Conservation (phyloP, 1,140 invertebrate genomes). For the Rhopalosiphum maidis region DNA sequence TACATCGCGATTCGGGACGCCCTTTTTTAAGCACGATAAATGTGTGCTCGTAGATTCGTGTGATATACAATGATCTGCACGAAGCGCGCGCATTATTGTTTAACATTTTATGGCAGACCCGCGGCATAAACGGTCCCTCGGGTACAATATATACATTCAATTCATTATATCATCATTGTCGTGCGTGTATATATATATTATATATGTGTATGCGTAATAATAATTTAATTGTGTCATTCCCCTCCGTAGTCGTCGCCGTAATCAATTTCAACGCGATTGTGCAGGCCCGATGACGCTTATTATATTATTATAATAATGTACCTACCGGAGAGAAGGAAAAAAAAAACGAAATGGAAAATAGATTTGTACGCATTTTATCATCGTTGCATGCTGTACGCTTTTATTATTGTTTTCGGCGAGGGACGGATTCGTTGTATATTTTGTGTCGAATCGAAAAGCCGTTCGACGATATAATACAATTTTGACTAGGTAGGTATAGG, state of each 20-base stretch:
- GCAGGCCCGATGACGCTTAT: background rate
- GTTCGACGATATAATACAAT: too few species aligned
- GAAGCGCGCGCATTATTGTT: background rate
- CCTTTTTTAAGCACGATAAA: background rate
- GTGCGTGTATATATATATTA: too few species aligned
- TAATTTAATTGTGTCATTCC: background rate
- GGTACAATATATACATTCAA: background rate
- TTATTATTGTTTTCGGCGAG: too few species aligned
- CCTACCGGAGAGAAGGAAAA: background rate
- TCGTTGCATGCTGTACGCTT: too few species aligned
- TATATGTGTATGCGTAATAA: background rate
- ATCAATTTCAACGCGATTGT: background rate
- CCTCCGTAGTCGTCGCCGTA: background rate
- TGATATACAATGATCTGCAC: background rate
- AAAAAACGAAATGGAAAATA: background rate
- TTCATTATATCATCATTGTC: constrained; percentile 8
- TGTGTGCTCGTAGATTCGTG: background rate
- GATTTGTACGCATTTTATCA: background rate
- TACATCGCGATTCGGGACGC: background rate
- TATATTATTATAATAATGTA: background rate
- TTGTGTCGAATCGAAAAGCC: too few species aligned
- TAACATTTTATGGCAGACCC: background rate
- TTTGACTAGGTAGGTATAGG: too few species aligned
- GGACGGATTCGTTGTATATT: too few species aligned
- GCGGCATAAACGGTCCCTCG: constrained; percentile 26